Evolutionary conservation across 2,888 invertebrate genomes (phyloP), one percentile per base, ranked within the genome.

Genomic region (Baccha elongata): DNA sequence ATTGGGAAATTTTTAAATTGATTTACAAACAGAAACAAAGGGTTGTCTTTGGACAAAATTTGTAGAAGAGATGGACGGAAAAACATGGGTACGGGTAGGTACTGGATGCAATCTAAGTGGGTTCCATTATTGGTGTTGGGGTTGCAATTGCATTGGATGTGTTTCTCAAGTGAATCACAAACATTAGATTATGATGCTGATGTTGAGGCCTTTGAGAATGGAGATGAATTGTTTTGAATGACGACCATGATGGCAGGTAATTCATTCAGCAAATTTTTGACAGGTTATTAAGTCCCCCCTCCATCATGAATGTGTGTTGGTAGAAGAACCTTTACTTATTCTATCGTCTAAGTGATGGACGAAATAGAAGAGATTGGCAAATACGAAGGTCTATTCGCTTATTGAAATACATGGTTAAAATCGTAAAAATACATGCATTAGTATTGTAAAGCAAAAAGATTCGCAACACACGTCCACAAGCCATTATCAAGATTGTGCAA

Each of bases 91-190:
- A 7, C 8, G 35, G 44, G n/a, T 15, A 32, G 21, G 32, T 2
- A 21, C 29, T 46, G 21, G 21, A 23, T 21, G 29, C 11, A 21
- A 4, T 46, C 23, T 35, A 44, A 74, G 17, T 58, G 74, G 44
- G 44, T 46, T 68, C n/a, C 52, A 35, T 75, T 65, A 23, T 40
- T 40, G 55, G 23, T 40, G 23, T 26, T 17, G 26, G 40, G 2
- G 21, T 11, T 46, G 29, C 44, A 60, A 42, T 60, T 26, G 42
- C 17, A 21, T 37, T 32, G 52, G 58, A 42, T 58, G 35, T 35
- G 53, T 35, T 68, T 53, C 69, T 76, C 75, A 53, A 76, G 75
- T 76, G 75, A 76, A 69, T 76, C 37, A 46, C 62, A 76, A 76
- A 76, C 62, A 76, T 76, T 44, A 62, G 62, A 44, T 48, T 69